phyloP scores from a whole-genome alignment of 1,140 invertebrate species.

The Papilio machaon region DNA sequence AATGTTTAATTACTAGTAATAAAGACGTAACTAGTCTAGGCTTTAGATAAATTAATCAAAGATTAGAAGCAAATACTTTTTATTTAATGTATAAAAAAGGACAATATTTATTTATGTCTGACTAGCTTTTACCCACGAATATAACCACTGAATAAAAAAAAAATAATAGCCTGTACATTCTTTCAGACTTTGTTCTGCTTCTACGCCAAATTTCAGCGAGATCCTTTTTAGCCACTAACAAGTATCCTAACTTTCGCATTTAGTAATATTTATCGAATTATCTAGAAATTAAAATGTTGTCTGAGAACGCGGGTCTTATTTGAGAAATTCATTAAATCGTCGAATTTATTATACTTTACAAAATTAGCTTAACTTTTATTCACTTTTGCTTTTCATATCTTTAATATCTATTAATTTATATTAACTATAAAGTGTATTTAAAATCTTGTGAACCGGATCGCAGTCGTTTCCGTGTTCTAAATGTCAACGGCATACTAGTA shows the following conservation, averaged over 20 bases:
- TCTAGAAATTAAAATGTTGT: neutral
- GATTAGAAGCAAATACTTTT: too few species aligned
- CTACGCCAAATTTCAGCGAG: too few species aligned
- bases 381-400: neutral
- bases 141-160: too few species aligned
- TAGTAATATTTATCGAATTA: too few species aligned
- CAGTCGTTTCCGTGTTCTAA: constrained; percentile 9
- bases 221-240: too few species aligned
- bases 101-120: too few species aligned
- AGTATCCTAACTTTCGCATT: too few species aligned
- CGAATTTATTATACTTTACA: neutral
- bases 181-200: too few species aligned
- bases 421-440: neutral
- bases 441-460: constrained; percentile 16
- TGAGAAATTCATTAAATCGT: neutral
- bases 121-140: too few species aligned
- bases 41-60: neutral
- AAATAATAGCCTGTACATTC: too few species aligned
- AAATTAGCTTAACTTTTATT: neutral
- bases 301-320: neutral
- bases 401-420: neutral
- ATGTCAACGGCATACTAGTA: constrained; percentile 15
- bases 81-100: too few species aligned
- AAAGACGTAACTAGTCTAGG: neutral
- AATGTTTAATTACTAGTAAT: neutral